Base-by-base conservation (phyloP, 2,113 vertebrate genomes). In the Eulemur rufifrons region DNA sequence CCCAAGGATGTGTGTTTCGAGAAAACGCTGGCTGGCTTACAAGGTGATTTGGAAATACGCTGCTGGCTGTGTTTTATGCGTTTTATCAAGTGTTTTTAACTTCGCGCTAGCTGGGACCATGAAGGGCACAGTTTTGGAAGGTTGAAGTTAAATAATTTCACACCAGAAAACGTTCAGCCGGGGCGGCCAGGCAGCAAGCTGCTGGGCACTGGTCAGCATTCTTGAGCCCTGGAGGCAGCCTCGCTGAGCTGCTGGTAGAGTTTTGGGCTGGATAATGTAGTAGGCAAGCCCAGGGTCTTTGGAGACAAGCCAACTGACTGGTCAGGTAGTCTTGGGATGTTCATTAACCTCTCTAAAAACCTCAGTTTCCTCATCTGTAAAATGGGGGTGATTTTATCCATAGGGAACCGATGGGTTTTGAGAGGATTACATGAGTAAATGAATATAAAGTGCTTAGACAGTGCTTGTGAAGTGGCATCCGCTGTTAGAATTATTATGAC, bases 101-200 rank as follows among this genome's bases (percentile, higher is more conserved):
- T 95, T 71, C 29, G 91, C 52, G 5, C 39, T 4, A 45, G 80
- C 95, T 52, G 20, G 39, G 61, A 92, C 87, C 93, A 84, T 89
- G 97, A 97, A 97, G 96, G 97, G 39, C 94, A 96, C 37, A 12
- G 73, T 50, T 74, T 77, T 14, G 45, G 34, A 87, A 97, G 94
- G 96, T 68, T 95, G 87, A 94, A 83, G 96, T 96, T 95, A 96
- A 96, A 95, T 32, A 90, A 97, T 92, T 87, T 88, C 52, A 81
- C 45, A 61, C 27, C 45, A 81, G 94, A 32, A 86, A 80, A 52
- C 10, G 7, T 66, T 45, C 74, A 27, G 2, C 54, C 0, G 3
- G 63, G 39, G 50, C 82, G 0, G 2, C 32, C 1, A 3, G 47
- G 37, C 50, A 45, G 78, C 50, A 18, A 50, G 32, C 47, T 50